Percentiles rank a stretch among this genome's conserved stretches.
Conservation (phyloP, 2,797 vertebrate species). For the Scolopax rusticola region DNA sequence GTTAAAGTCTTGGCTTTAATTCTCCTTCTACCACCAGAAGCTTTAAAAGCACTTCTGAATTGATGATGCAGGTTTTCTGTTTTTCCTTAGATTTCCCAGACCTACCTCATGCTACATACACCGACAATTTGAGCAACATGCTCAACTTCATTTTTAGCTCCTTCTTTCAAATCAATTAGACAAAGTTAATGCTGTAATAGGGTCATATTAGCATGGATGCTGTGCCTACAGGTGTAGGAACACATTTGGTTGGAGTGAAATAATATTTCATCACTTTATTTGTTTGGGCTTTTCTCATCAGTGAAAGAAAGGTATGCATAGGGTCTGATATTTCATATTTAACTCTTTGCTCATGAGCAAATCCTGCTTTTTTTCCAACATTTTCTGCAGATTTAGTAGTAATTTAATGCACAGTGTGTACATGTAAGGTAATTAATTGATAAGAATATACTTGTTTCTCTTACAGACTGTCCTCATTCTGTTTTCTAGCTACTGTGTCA, state of each 20-base stretch:
- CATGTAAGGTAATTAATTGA: neutral
- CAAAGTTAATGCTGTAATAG: neutral
- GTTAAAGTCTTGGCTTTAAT: neutral
- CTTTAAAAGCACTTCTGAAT: neutral
- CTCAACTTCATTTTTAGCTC: neutral
- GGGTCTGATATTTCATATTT: neutral
- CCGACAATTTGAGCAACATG: neutral
- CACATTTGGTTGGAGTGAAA: neutral
- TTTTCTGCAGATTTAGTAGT: neutral
- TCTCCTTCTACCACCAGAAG: neutral
- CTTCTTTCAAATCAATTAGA: neutral
- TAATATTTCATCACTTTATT: neutral
- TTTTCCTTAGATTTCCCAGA: neutral
- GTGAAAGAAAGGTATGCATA: neutral
- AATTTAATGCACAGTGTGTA: neutral
- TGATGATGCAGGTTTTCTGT: neutral
- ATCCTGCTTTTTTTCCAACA: neutral
- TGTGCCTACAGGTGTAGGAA: neutral
- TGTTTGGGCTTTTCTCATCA: neutral
- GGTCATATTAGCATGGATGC: neutral
- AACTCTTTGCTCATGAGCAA: neutral
- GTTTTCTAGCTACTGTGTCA: neutral
- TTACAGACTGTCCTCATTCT: neutral
- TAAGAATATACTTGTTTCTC: neutral
- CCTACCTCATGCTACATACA: neutral